Base-by-base conservation (phyloP, 2,113 vertebrate genomes). In the Malurus melanocephalus region DNA sequence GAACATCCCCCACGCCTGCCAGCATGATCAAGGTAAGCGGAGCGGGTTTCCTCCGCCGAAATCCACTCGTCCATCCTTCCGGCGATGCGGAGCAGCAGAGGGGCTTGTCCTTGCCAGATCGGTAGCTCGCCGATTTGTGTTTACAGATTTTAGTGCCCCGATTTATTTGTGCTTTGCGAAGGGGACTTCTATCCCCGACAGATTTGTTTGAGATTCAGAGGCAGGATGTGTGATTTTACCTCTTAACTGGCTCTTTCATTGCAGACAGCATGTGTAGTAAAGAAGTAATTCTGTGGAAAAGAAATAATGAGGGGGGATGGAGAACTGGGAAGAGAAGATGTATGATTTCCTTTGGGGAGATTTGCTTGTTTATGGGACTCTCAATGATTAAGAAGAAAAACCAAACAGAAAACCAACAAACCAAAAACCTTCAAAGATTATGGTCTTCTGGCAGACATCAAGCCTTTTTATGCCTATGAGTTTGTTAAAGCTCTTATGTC, bases 1-100 rank as follows among this genome's bases (percentile, higher is more conserved):
- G 33, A 60, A 6, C 23, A 5, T 27, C 20, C 1, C 7, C 1
- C 30, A 3, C 16, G 20, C 14, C 18, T 1, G 76, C 48, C 79
- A 49, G 79, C 91, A 89, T 78, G 90, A 93, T 90, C 16, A 76
- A 95, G 96, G 96, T 96, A 89, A 90, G 62, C 21, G 32, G 48
- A 8, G 48, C 7, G 22, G 14, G 13, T 32, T 43, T 42, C 42
- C 55, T 60, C 38, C 38, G 66, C 75, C 33, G 1, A 0, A 3
- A n/a, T 4, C 15, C n/a, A 0, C 15, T 14, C 52, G 20, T 10
- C 80, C 76, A 20, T 84, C 90, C 80, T 19, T 18, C 22, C 42
- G 40, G 65, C 24, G 15, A 22, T 67, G 83, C 35, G 18, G 59
- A 22, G 65, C 2, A 2, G 35, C 48, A 1, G 18, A 3, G 61